Evolutionary conservation across 2,113 vertebrate species (phyloP).

Genomic region (Gallinago undulata): DNA sequence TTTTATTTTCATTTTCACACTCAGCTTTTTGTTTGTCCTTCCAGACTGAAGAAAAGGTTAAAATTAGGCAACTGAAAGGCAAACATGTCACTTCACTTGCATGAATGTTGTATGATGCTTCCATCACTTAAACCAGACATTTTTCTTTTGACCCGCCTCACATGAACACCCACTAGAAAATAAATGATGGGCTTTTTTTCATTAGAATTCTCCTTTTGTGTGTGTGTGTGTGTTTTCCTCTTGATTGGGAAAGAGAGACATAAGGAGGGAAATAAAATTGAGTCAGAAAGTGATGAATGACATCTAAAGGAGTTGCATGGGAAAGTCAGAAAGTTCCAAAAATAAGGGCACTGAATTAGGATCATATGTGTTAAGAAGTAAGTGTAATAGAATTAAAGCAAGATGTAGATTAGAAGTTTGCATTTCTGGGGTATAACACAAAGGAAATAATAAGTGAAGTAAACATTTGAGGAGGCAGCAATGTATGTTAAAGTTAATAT

Average conservation of each 20-base stretch:
- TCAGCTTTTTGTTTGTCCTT: not conserved
- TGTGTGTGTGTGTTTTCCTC: not conserved
- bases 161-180: not conserved
- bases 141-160: not conserved
- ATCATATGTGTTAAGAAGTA: constrained; percentile 29
- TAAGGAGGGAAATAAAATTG: not conserved
- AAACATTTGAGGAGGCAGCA: not conserved
- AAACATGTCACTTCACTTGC: not conserved
- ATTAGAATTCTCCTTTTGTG: not conserved
- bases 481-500: not conserved
- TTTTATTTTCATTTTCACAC: not conserved
- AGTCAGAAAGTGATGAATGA: not conserved
- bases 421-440: not conserved
- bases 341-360: constrained; percentile 33
- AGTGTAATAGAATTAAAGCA: constrained; percentile 11
- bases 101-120: not conserved
- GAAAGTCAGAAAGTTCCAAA: constrained; percentile 32
- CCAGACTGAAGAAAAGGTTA: not conserved
- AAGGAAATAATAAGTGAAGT: not conserved
- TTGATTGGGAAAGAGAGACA: not conserved
- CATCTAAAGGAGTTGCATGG: not conserved
- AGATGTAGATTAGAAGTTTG: not conserved
- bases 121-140: not conserved
- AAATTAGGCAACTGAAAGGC: not conserved
- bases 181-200: not conserved